Base-by-base conservation (phyloP, 2,888 invertebrate genomes). In the Cartodere bifasciata region DNA sequence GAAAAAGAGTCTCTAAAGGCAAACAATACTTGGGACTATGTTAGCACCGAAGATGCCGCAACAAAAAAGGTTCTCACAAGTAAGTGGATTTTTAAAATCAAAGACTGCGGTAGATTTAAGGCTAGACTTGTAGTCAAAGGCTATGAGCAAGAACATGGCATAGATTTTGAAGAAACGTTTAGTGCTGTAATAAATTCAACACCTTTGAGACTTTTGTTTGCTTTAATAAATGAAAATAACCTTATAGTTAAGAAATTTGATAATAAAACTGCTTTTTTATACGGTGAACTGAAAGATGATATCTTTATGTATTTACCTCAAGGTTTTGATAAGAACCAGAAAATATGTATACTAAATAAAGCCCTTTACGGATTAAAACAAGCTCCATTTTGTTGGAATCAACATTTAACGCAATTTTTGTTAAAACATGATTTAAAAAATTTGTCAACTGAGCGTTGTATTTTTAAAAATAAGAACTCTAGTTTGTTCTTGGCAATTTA, bases 31-130 rank as follows among this genome's bases (percentile, higher is more conserved):
- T 42, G 42, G 44, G 31, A 32, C 2, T 16, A 26, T n/a, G 38
- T 39, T 7, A 27, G 28, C 32, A 25, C 23, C 26, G 21, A 29
- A 13, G 31, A 38, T 31, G 37, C 31, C 23, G 23, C 13, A 28
- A 31, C 28, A 14, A 41, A 31, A 23, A 38, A 35, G 23, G 31
- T 41, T 10, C 22, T 44, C 13, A 39, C 31, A 11, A 41, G 33
- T 23, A 35, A 32, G 35, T 44, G 45, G 41, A 29, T 43, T 1
- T 44, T 44, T 16, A 43, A 40, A 29, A 23, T 37, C 2, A 42
- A 45, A 26, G 42, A 45, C 27, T 35, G 39, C 29, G 39, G 37
- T 5, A 33, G 31, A 34, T 39, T 34, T 23, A 42, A 42, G 28
- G 43, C 42, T 12, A 32, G 40, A 31, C 12, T 45, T 10, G 44